Evolutionary conservation across 2,888 invertebrate species (phyloP), one percentile per base, ranked within the genome.

Genomic region (Lissocephala sabroskyi): DNA sequence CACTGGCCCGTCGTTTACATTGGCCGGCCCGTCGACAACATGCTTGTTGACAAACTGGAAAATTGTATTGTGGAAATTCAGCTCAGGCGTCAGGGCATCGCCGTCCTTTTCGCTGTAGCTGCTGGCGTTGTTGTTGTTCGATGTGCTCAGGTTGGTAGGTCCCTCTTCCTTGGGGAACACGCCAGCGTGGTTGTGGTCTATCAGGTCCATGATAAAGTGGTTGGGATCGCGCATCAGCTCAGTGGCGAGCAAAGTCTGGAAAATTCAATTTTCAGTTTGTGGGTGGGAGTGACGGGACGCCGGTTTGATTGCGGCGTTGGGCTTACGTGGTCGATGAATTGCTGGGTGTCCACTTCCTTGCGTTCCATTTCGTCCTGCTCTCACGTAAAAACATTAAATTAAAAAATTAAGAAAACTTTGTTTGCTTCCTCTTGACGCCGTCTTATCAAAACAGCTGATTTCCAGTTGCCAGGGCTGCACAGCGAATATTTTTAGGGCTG

Each of bases 261-360:
- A 49, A 36, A 14, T 33, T n/a, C n/a, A n/a, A n/a, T n/a, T n/a
- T n/a, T n/a, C n/a, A n/a, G 17, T 13, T 30, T 11, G 23, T 16
- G 23, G 29, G 5, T 7, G n/a, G n/a, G n/a, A n/a, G n/a, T n/a
- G n/a, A n/a, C n/a, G n/a, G n/a, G n/a, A n/a, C n/a, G n/a, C n/a
- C n/a, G n/a, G n/a, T n/a, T n/a, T n/a, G n/a, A n/a, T n/a, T n/a
- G n/a, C n/a, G n/a, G n/a, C n/a, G n/a, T n/a, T 11, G 1, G 2
- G 49, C 52, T 76, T 73, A 84, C 84, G 61, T 84, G 83, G 52
- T 84, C 84, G 48, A 84, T 84, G 59, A 76, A 84, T 65, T 82
- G 62, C 36, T 63, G 58, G n/a, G 70, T 56, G 40, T 74, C 71
- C 56, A 74, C 75, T 60, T 71, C 70, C 51, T 73, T 74, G 55